phyloP scores from a whole-genome alignment of 2,113 vertebrate species.

The Xenopus laevis region DNA sequence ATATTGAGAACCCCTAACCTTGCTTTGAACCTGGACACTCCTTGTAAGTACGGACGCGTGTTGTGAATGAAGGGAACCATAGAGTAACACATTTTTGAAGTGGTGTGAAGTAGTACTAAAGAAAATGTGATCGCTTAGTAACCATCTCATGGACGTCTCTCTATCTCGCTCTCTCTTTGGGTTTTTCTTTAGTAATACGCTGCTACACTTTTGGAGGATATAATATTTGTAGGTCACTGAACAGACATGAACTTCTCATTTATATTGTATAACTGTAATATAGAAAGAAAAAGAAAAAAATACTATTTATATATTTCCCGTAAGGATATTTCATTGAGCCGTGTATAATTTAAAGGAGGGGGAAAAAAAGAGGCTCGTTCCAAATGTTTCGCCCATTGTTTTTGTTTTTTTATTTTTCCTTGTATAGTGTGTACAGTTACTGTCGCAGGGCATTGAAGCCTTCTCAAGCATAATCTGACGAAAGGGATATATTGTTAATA shows the following conservation, averaged over 20 bases:
- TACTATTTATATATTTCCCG: constrained; percentile 98
- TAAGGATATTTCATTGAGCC: constrained; percentile 90
- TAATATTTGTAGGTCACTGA: constrained; percentile 82
- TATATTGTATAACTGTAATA: constrained; percentile 98
- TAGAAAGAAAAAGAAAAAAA: constrained; percentile 72
- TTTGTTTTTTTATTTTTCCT: constrained; percentile 60
- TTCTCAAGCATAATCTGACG: constrained; percentile 86
- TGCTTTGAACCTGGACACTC: neutral
- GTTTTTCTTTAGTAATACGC: constrained; percentile 62
- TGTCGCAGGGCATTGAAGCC: constrained; percentile 88
- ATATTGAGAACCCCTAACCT: too few species aligned
- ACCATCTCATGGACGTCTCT: constrained; percentile 51
- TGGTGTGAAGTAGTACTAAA: constrained; percentile 47
- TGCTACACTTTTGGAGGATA: constrained; percentile 76
- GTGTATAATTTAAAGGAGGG: constrained; percentile 71
- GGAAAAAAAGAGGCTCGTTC: constrained; percentile 61
- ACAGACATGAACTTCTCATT: constrained; percentile 83
- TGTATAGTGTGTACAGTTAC: constrained; percentile 92
- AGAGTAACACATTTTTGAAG: constrained; percentile 43
- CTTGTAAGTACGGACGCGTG: constrained; percentile 6
- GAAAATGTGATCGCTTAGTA: constrained; percentile 49
- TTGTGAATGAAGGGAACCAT: constrained; percentile 32
- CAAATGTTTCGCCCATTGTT: constrained; percentile 73
- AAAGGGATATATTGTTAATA: constrained; percentile 97
- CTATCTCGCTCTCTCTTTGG: constrained; percentile 42